A percentile compares a stretch with the other conserved stretches of the same genome.
phyloP scores from a whole-genome alignment of 2,113 vertebrate species.

The Maccullochella peelii region DNA sequence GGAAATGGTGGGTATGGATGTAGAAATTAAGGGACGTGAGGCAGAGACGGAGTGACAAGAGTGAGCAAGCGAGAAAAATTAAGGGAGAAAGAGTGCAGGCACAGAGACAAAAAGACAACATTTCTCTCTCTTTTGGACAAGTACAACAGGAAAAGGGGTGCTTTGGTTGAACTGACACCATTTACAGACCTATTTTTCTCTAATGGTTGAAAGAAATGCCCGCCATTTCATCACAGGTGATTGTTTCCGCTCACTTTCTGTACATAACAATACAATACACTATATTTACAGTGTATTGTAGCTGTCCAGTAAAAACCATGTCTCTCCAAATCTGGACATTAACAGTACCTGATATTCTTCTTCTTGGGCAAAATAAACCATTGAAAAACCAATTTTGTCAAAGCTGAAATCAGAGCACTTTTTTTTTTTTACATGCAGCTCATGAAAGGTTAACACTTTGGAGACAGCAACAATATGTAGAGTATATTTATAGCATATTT shows the following conservation, averaged over 20 bases:
- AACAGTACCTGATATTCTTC: not conserved
- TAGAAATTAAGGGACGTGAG: conserved; percentile 42
- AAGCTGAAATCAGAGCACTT: not conserved
- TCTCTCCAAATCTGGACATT: not conserved
- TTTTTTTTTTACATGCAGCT: not conserved
- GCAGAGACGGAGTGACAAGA: conserved; percentile 27
- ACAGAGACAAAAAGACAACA: not conserved
- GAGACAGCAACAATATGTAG: not conserved
- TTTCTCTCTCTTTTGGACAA: not conserved
- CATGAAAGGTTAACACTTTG: not conserved
- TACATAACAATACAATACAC: no score
- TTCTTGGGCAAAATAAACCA: not conserved
- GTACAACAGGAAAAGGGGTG: not conserved
- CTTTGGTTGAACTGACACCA: conserved; percentile 10
- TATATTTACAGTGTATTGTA: no score
- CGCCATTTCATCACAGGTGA: conserved; percentile 6
- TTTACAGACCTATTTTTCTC: conserved; percentile 8
- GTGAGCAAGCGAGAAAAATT: conserved; percentile 31
- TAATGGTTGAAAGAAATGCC: not conserved
- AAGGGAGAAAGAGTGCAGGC: conserved; percentile 24
- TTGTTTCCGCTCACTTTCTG: not conserved
- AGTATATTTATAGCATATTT: not conserved
- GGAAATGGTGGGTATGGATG: conserved; percentile 39
- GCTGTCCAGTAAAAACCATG: not conserved
- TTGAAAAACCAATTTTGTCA: not conserved